phyloP scores from a whole-genome alignment of 2,797 vertebrate genomes.

The Phoxinus dragarum region DNA sequence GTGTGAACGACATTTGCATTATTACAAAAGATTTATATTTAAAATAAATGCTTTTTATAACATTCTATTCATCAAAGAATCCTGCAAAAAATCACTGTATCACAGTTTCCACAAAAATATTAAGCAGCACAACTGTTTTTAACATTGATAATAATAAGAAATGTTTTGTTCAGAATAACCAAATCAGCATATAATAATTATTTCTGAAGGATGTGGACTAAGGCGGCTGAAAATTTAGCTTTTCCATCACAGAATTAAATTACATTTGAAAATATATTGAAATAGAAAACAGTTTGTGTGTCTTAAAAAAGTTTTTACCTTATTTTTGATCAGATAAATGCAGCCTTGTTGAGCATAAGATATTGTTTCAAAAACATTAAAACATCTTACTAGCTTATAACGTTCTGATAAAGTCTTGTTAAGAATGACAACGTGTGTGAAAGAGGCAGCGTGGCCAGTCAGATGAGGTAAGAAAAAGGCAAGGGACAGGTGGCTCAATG shows the following conservation, averaged over 20 bases:
- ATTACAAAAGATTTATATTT: background rate
- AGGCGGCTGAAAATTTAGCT: background rate
- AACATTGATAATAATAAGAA: background rate
- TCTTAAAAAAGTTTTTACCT: background rate
- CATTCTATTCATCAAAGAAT: background rate
- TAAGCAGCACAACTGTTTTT: background rate
- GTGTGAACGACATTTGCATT: background rate
- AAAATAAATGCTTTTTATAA: background rate
- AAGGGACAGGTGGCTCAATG: constrained; percentile 45
- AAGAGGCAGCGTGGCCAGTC: constrained; percentile 9
- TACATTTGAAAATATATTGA: background rate
- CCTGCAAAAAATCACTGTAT: background rate
- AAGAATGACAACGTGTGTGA: background rate
- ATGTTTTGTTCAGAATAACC: background rate
- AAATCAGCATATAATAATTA: background rate
- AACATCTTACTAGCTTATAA: background rate
- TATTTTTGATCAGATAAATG: background rate
- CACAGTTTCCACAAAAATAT: background rate
- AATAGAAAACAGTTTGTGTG: background rate
- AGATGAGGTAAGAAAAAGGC: constrained; percentile 23
- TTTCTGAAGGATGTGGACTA: background rate
- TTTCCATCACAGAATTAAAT: background rate
- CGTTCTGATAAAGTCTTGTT: background rate
- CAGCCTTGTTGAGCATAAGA: background rate
- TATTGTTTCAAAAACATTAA: background rate